A percentile compares a stretch with the other conserved stretches of the same genome.
Conservation (phyloP, 1,140 invertebrate genomes). For the Rhopalosiphum padi region DNA sequence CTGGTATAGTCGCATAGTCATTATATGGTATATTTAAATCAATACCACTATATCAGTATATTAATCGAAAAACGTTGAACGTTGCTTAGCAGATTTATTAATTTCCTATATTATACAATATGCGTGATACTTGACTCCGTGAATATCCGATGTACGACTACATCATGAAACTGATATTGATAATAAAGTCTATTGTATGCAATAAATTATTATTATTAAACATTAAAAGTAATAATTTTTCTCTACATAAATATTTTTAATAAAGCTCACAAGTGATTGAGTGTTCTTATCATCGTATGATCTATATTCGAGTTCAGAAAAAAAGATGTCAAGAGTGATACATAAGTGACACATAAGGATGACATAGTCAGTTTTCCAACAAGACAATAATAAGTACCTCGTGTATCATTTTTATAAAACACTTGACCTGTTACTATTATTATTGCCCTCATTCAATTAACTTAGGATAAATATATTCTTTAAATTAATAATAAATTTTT, state of each 20-base stretch:
- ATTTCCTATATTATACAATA: not conserved
- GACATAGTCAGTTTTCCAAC: not conserved
- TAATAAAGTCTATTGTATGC: not conserved
- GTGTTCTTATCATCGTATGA: slow-evolving; percentile 1
- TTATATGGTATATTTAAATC: not conserved
- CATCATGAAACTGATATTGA: slow-evolving; percentile 7
- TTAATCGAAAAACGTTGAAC: not conserved
- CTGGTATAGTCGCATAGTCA: not conserved
- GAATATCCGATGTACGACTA: not conserved
- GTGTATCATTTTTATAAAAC: not conserved
- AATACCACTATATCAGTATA: not conserved
- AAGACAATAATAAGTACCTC: not conserved
- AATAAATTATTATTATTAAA: not conserved
- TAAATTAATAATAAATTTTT: not conserved
- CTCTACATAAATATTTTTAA: slow-evolving; percentile 17
- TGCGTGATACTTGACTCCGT: not conserved
- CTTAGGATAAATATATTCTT: not conserved
- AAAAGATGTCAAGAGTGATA: slow-evolving; percentile 25
- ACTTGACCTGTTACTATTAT: not conserved
- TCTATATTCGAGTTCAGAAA: slow-evolving; percentile 13
- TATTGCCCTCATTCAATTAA: not conserved
- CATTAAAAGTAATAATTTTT: not conserved
- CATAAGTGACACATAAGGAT: slow-evolving; percentile 19
- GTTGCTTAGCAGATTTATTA: not conserved
- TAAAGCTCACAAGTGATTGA: not conserved